A percentile compares a stretch with the other conserved stretches of the same genome.
Conservation (phyloP, 2,797 vertebrate genomes). For the Danio aesculapii region DNA sequence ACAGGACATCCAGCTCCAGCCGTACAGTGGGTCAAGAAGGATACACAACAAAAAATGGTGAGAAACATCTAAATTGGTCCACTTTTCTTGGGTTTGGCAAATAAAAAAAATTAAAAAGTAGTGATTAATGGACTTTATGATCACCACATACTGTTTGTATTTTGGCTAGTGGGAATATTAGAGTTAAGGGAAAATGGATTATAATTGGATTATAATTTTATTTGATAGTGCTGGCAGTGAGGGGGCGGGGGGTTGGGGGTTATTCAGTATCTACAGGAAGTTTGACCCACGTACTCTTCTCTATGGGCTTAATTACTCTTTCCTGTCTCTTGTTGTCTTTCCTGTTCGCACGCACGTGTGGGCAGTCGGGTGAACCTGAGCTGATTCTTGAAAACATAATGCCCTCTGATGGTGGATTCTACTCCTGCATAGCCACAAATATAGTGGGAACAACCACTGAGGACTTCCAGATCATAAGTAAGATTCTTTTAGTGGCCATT, state of each 20-base stretch:
- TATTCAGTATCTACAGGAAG: constrained; percentile 22
- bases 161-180: neutral
- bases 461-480: constrained; percentile 76
- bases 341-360: constrained; percentile 49
- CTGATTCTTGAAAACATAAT: constrained; percentile 72
- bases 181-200: neutral
- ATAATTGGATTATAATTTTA: constrained; percentile 15
- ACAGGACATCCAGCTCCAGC: constrained; percentile 77
- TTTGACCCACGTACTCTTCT: constrained; percentile 9
- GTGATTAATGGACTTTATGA: too few species aligned
- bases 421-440: constrained; percentile 79
- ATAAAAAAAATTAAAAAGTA: neutral
- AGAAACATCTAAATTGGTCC: neutral
- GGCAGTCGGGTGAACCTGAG: constrained; percentile 56
- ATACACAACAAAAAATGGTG: constrained; percentile 59
- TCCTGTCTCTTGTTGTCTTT: constrained; percentile 34
- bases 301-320: neutral
- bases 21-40: constrained; percentile 76
- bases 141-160: too few species aligned
- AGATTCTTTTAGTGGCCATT: constrained; percentile 49
- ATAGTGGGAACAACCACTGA: constrained; percentile 69
- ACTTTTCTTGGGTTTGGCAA: neutral
- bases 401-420: constrained; percentile 81
- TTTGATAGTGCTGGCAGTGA: neutral
- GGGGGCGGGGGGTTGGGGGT: too few species aligned